phyloP scores from a whole-genome alignment of 2,888 invertebrate species.

The Pammene aurita region DNA sequence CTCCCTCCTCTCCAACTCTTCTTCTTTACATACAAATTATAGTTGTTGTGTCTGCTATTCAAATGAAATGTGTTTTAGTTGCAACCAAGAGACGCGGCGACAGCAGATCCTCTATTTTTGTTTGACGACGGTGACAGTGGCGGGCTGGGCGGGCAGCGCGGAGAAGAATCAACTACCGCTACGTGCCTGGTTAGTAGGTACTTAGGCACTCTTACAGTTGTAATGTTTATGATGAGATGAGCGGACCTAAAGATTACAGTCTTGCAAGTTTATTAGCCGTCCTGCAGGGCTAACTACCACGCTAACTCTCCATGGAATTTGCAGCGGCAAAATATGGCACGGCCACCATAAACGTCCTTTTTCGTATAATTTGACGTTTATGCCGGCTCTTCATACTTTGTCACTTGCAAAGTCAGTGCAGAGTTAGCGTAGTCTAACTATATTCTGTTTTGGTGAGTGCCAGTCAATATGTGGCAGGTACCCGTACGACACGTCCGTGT shows the following conservation, averaged over 20 bases:
- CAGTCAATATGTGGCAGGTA: slow-evolving; percentile 58
- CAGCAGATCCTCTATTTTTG: slow-evolving; percentile 58
- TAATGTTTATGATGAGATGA: too few relatives aligned
- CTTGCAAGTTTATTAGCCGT: too few relatives aligned
- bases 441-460: not conserved
- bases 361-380: too few relatives aligned
- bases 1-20: too few relatives aligned
- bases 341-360: too few relatives aligned
- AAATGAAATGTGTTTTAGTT: slow-evolving; percentile 51
- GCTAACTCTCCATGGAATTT: too few relatives aligned
- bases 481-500: slow-evolving; percentile 68
- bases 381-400: not conserved
- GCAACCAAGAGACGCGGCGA: slow-evolving; percentile 60
- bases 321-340: too few relatives aligned
- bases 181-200: slow-evolving; percentile 64
- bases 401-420: not conserved
- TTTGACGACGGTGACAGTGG: slow-evolving; percentile 61
- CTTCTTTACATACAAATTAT: too few relatives aligned
- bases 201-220: too few relatives aligned
- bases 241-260: too few relatives aligned
- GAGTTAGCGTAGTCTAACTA: too few relatives aligned
- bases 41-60: not conserved
- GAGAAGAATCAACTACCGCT: slow-evolving; percentile 67
- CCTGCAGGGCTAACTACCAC: too few relatives aligned
- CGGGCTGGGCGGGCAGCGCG: slow-evolving; percentile 71